phyloP scores from a whole-genome alignment of 2,797 vertebrate genomes.

The Sebastes melanostomus region DNA sequence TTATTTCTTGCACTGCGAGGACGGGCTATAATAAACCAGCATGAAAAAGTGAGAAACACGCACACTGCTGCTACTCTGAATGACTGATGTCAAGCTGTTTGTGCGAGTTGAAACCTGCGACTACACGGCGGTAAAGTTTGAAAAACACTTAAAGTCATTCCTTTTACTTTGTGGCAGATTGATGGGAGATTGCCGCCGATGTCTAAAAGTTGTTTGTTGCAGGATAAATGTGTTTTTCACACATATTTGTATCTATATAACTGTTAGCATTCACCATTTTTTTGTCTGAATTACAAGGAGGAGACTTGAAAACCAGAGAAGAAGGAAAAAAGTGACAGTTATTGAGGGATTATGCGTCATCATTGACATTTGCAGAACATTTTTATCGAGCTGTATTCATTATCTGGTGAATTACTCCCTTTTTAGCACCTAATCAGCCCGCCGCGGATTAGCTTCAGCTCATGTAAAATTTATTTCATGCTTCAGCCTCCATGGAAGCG shows the following conservation, averaged over 20 bases:
- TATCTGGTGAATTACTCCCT: slow-evolving; percentile 77
- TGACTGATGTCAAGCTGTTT: slow-evolving; percentile 23
- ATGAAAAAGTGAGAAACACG: slow-evolving; percentile 5
- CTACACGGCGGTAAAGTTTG: background rate
- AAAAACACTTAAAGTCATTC: slow-evolving; percentile 4
- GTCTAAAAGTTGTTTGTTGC: slow-evolving; percentile 1
- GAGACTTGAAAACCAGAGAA: slow-evolving; percentile 35
- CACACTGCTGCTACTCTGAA: slow-evolving; percentile 3
- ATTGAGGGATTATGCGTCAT: slow-evolving; percentile 74
- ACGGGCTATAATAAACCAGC: background rate
- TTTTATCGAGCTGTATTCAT: slow-evolving; percentile 77
- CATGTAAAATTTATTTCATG: slow-evolving; percentile 78
- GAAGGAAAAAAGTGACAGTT: slow-evolving; percentile 46
- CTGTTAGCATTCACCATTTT: slow-evolving; percentile 6
- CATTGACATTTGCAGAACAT: slow-evolving; percentile 77
- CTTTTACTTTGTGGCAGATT: background rate
- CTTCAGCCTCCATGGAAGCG: slow-evolving; percentile 64
- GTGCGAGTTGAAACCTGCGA: slow-evolving; percentile 4
- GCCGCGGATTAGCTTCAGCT: slow-evolving; percentile 69
- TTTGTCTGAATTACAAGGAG: slow-evolving; percentile 37
- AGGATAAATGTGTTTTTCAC: slow-evolving; percentile 17
- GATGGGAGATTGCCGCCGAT: background rate
- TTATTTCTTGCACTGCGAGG: slow-evolving; percentile 12
- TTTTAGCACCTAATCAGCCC: slow-evolving; percentile 81
- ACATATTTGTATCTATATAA: background rate